A percentile compares a stretch with the other conserved stretches of the same genome.
phyloP scores from a whole-genome alignment of 2,888 invertebrate species.

The Nomada hirtipes region DNA sequence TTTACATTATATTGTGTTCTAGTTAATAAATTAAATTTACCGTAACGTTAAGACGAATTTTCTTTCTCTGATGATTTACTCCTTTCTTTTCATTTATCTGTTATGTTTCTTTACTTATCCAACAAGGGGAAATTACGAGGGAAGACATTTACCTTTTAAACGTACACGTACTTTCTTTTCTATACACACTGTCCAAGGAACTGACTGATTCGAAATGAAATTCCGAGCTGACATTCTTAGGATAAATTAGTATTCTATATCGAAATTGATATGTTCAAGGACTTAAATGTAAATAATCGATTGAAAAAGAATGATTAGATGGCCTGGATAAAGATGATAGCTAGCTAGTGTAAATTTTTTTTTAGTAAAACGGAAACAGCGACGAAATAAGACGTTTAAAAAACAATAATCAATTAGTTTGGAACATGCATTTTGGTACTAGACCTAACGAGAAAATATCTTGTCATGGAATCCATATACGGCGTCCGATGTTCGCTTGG shows the following conservation, averaged over 20 bases:
- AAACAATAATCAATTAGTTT: slow-evolving; percentile 56
- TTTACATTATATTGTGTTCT: slow-evolving; percentile 65
- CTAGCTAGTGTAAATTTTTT: slow-evolving; percentile 50
- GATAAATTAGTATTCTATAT: slow-evolving; percentile 81
- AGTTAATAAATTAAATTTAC: slow-evolving; percentile 62
- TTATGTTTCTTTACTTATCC: slow-evolving; percentile 4
- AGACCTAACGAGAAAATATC: slow-evolving; percentile 62
- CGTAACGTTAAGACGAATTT: slow-evolving; percentile 37
- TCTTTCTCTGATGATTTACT: slow-evolving; percentile 8
- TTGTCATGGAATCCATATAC: slow-evolving; percentile 39
- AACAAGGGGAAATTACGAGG: slow-evolving; percentile 30
- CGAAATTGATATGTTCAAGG: slow-evolving; percentile 79
- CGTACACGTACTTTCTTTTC: slow-evolving; percentile 5
- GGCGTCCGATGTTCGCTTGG: slow-evolving; percentile 45
- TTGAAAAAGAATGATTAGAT: slow-evolving; percentile 48
- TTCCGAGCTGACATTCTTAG: slow-evolving; percentile 37
- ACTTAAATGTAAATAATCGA: slow-evolving; percentile 61
- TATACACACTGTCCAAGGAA: slow-evolving; percentile 18
- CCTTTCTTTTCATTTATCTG: neutral
- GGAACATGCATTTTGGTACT: slow-evolving; percentile 60
- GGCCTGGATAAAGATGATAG: slow-evolving; percentile 54
- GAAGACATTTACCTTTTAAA: slow-evolving; percentile 5
- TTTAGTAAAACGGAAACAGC: slow-evolving; percentile 37
- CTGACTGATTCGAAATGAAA: slow-evolving; percentile 30
- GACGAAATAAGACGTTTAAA: slow-evolving; percentile 49